Percentiles rank a stretch among this genome's conserved stretches.
phyloP scores from a whole-genome alignment of 2,113 vertebrate species.

The Columba janthina region DNA sequence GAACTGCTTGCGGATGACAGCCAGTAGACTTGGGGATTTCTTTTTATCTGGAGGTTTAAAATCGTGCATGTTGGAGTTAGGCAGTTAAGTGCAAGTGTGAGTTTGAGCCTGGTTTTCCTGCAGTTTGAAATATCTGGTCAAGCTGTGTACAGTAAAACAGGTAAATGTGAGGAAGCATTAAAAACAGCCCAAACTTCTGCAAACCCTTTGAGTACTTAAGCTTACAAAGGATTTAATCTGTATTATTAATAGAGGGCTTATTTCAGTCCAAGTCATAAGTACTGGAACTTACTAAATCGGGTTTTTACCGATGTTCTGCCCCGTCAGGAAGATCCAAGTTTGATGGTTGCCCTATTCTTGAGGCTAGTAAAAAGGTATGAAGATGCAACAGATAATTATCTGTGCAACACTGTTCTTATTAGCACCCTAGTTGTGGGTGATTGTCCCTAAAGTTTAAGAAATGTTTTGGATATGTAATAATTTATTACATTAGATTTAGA shows the following conservation, averaged over 20 bases:
- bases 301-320: background rate
- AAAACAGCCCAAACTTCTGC: background rate
- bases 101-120: background rate
- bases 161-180: background rate
- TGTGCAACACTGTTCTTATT: background rate
- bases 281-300: background rate
- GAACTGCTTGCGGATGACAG: background rate
- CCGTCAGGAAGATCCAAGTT: background rate
- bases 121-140: background rate
- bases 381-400: background rate
- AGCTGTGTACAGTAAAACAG: background rate
- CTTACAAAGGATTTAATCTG: background rate
- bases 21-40: background rate
- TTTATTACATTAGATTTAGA: background rate
- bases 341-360: background rate
- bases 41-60: background rate
- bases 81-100: background rate
- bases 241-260: background rate
- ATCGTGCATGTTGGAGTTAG: background rate
- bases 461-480: background rate
- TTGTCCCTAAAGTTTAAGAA: background rate
- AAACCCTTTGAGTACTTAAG: background rate
- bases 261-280: background rate
- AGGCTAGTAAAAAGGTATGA: background rate
- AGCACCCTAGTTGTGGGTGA: background rate